Percentiles rank a stretch among this genome's conserved stretches.
These are phyloP conservation scores for Porites lobata DNA, from an alignment of 92 coral and sea anemone species.

Conservation along the genomic window DNA sequence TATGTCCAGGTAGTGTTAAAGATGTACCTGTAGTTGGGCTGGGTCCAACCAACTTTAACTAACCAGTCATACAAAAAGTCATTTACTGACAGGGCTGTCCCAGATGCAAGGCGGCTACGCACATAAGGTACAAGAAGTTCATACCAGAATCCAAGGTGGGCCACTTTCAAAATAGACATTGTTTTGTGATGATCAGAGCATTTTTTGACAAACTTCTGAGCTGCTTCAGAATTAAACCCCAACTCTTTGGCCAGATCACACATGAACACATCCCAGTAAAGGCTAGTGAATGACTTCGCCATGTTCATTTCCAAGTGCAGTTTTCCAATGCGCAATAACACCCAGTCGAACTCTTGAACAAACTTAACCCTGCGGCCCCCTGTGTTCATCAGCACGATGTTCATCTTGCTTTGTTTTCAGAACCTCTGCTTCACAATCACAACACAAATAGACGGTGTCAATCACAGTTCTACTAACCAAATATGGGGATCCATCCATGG, in stretches of 20 bases:
- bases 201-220: constrained; percentile 41
- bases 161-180: constrained; percentile 31
- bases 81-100: constrained; percentile 18
- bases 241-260: constrained; percentile 41
- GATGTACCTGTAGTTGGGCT: constrained; percentile 7
- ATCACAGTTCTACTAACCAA: constrained; percentile 21
- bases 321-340: constrained; percentile 43
- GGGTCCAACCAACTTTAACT: background rate
- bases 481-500: constrained; percentile 66
- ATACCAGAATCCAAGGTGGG: constrained; percentile 22
- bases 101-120: constrained; percentile 11
- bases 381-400: background rate
- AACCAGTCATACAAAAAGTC: constrained; percentile 36
- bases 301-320: constrained; percentile 68
- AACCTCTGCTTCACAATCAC: constrained; percentile 51
- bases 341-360: constrained; percentile 46
- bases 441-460: constrained; percentile 24
- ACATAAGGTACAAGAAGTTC: constrained; percentile 40
- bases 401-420: background rate
- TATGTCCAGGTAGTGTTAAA: constrained; percentile 4
- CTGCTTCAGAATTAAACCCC: constrained; percentile 35
- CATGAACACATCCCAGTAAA: constrained; percentile 50
- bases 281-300: constrained; percentile 17
- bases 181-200: constrained; percentile 54
- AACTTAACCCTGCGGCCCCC: background rate